Evolutionary conservation across 2,888 invertebrate species (phyloP).

Genomic region (Antheraea assamensis): DNA sequence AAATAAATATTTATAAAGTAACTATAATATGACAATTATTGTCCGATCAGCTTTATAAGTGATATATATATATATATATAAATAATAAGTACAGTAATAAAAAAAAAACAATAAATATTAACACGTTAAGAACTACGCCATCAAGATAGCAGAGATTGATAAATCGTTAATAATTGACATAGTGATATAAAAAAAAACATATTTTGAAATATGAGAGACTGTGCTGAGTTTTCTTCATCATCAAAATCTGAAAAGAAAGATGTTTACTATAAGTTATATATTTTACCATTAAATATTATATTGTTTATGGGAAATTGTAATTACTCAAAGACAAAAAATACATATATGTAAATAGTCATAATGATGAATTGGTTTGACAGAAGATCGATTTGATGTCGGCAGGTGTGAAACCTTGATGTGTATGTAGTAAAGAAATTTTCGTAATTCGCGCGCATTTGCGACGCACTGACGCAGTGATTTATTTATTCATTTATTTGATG

Average conservation of each 20-base stretch:
- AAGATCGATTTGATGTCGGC: no score
- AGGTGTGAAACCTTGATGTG: no score
- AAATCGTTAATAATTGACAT: slow-evolving; percentile 13
- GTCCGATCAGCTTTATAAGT: slow-evolving; percentile 58
- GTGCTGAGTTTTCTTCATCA: slow-evolving; percentile 57
- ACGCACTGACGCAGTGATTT: no score
- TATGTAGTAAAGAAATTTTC: no score
- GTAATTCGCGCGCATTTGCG: no score
- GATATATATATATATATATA: slow-evolving; percentile 29
- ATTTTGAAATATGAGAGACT: slow-evolving; percentile 40
- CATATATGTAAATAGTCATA: no score
- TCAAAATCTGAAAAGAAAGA: slow-evolving; percentile 60
- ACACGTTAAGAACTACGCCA: slow-evolving; percentile 3
- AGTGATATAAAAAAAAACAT: slow-evolving; percentile 41
- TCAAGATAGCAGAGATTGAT: slow-evolving; percentile 8
- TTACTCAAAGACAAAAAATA: not conserved
- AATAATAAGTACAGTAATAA: slow-evolving; percentile 24
- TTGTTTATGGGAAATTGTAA: not conserved
- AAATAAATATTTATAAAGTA: slow-evolving; percentile 6
- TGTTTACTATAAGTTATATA: slow-evolving; percentile 19
- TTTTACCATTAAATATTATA: not conserved
- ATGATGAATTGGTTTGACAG: no score
- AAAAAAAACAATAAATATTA: not conserved
- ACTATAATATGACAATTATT: slow-evolving; percentile 45
- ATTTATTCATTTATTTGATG: no score